Percentiles rank a stretch among this genome's conserved stretches.
Conservation (phyloP, 2,113 vertebrate genomes). For the Picathartes gymnocephalus region DNA sequence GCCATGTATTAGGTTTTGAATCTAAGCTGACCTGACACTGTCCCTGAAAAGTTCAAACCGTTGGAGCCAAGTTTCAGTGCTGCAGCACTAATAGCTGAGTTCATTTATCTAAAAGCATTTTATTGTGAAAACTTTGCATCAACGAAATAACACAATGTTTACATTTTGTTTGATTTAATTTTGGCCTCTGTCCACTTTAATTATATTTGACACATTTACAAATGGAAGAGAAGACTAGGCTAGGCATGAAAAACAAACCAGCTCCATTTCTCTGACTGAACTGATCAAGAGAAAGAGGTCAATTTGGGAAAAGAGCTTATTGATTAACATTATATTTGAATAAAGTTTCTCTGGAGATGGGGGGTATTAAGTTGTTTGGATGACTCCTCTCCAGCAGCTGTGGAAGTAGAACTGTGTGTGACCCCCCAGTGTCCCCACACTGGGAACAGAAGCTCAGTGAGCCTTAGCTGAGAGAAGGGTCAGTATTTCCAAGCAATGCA, state of each 20-base stretch:
- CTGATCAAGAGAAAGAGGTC: not conserved
- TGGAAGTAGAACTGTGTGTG: not conserved
- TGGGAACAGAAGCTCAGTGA: not conserved
- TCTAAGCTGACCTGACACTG: constrained; percentile 11
- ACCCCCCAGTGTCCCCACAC: fast-evolving
- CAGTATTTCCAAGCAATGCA: not conserved
- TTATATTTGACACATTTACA: constrained; percentile 20
- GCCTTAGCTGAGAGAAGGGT: not conserved
- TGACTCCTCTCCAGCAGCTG: not conserved
- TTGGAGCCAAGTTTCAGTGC: not conserved
- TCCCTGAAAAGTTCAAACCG: not conserved
- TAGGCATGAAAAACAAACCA: not conserved
- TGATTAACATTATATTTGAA: not conserved
- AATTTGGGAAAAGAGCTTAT: not conserved
- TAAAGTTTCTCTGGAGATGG: not conserved
- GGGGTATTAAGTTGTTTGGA: not conserved
- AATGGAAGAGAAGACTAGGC: not conserved
- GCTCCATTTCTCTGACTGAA: not conserved
- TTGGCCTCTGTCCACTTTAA: not conserved
- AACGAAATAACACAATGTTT: not conserved
- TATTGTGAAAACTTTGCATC: not conserved
- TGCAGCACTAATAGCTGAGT: not conserved
- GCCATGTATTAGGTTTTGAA: not conserved
- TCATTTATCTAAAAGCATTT: constrained; percentile 56
- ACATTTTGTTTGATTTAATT: constrained; percentile 19